Conservation (phyloP, 2,797 vertebrate genomes). For the Tangara arthus region DNA sequence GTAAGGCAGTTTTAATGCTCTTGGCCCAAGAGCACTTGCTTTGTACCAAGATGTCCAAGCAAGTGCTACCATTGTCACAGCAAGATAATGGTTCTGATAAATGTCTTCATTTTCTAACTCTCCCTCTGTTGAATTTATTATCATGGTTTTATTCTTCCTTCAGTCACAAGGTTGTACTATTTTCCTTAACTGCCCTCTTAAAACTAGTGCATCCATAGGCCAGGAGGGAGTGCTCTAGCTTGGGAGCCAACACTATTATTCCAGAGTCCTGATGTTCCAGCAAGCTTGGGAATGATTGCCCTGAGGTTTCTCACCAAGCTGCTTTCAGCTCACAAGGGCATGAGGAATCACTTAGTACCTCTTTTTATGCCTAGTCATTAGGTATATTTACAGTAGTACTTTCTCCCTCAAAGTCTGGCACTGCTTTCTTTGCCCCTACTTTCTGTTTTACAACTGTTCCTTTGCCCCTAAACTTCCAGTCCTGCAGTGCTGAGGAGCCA, state of each 20-base stretch:
- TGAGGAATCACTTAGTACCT: slow-evolving; percentile 9
- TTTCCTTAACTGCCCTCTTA: slow-evolving; percentile 19
- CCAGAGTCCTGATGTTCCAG: not conserved
- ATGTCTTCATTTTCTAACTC: not conserved
- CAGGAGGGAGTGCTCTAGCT: slow-evolving; percentile 61
- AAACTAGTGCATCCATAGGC: not conserved
- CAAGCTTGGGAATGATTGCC: slow-evolving; percentile 51
- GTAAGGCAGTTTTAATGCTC: not conserved
- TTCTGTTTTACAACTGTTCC: slow-evolving; percentile 29
- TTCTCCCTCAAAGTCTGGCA: slow-evolving; percentile 43
- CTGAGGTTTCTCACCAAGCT: slow-evolving; percentile 44
- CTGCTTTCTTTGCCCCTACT: slow-evolving; percentile 26
- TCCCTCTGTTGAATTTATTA: slow-evolving; percentile 4
- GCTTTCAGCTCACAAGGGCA: slow-evolving; percentile 26
- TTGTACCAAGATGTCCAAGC: not conserved
- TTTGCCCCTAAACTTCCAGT: slow-evolving; percentile 37
- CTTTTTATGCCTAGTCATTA: slow-evolving; percentile 44
- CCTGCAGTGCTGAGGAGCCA: not conserved
- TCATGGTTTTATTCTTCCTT: not conserved
- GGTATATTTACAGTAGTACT: slow-evolving; percentile 53
- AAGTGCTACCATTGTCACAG: not conserved
- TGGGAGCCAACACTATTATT: not conserved
- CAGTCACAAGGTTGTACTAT: not conserved
- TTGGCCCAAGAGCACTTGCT: not conserved
- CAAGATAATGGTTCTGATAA: not conserved